These are phyloP conservation scores for Pachyseris speciosa DNA, from an alignment of 64 coral and sea anemone species.

Conservation along the genomic window DNA sequence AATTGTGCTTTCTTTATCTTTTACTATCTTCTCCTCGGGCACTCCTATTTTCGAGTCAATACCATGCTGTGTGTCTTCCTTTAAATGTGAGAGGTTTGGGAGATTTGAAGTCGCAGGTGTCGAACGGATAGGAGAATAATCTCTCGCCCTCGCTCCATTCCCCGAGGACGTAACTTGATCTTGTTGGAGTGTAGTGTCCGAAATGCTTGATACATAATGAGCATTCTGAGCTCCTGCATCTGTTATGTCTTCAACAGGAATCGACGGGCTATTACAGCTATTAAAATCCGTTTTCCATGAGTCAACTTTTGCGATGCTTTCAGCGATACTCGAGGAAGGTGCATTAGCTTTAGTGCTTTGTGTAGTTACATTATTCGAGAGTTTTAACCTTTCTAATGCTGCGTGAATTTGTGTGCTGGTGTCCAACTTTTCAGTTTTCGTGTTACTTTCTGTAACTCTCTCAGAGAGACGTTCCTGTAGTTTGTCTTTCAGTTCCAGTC, in stretches of 20 bases:
- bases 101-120: background rate
- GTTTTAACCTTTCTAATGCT: background rate
- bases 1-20: background rate
- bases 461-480: background rate
- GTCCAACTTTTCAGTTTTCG: background rate
- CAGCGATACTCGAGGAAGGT: constrained; percentile 26
- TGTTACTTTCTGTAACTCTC: background rate
- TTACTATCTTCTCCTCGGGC: background rate
- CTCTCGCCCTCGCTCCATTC: constrained; percentile 32
- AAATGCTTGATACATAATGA: background rate
- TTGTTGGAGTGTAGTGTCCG: background rate
- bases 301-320: constrained; percentile 41
- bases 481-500: background rate
- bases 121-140: constrained; percentile 63
- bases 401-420: background rate
- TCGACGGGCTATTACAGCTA: constrained; percentile 13
- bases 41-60: background rate
- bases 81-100: background rate
- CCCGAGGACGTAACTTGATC: background rate
- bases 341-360: background rate
- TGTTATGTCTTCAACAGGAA: background rate
- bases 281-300: constrained; percentile 52
- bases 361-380: background rate
- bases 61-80: background rate
- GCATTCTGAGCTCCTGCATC: background rate